These are phyloP conservation scores for Alexandromys fortis DNA, from an alignment of 2,113 vertebrate species.

Conservation along the genomic window DNA sequence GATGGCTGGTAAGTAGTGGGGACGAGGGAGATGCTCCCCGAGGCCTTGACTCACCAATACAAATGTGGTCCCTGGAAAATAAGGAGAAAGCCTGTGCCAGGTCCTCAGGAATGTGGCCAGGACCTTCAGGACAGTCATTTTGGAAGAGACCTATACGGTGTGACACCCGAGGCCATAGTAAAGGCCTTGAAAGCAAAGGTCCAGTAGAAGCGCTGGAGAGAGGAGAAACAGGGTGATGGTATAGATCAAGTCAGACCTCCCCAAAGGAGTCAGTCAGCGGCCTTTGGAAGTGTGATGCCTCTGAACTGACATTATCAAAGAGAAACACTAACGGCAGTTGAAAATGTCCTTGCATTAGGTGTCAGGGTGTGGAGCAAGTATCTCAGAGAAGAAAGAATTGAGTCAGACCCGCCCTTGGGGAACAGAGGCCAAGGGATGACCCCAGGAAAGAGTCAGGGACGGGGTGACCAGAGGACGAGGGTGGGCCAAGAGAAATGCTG, in stretches of 20 bases:
- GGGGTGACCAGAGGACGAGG: not conserved
- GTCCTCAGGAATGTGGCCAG: not conserved
- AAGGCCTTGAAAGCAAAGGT: not conserved
- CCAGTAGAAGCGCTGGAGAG: not conserved
- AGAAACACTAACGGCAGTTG: not conserved
- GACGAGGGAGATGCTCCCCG: not conserved
- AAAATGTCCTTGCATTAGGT: not conserved
- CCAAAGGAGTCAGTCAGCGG: constrained; percentile 16
- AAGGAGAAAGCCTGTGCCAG: not conserved
- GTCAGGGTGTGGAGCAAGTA: not conserved
- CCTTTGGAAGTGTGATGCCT: not conserved
- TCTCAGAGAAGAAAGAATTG: not conserved
- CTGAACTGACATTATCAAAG: not conserved
- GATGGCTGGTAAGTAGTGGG: constrained; percentile 93
- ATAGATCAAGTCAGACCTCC: not conserved
- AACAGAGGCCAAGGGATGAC: not conserved
- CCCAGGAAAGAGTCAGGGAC: not conserved
- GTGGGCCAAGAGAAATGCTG: not conserved
- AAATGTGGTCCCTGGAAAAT: not conserved
- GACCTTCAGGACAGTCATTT: constrained; percentile 1
- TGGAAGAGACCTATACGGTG: constrained; percentile 15
- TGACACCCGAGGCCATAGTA: not conserved
- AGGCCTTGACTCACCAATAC: not conserved
- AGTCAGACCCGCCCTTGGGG: not conserved
- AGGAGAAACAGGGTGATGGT: not conserved